These are phyloP conservation scores for Eptesicus fuscus DNA, from an alignment of 2,113 vertebrate genomes.

Conservation along the genomic window DNA sequence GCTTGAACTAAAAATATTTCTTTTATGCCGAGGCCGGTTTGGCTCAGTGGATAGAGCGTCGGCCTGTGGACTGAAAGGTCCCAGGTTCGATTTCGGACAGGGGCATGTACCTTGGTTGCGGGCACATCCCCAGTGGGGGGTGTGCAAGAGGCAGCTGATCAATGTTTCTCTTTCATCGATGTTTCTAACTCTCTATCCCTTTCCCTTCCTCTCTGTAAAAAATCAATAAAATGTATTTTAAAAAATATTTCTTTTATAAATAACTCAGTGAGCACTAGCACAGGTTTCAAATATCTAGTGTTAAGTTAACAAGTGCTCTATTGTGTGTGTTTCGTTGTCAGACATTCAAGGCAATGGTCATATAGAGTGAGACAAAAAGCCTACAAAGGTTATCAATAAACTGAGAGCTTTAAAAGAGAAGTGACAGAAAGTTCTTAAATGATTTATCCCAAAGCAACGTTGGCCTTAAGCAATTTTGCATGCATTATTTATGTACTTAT, in stretches of 20 bases:
- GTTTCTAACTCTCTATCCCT: no score
- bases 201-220: no score
- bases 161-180: no score
- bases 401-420: background rate
- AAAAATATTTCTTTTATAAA: constrained; percentile 34
- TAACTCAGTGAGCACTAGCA: constrained; percentile 30
- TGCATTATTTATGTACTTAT: background rate
- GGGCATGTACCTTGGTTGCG: no score
- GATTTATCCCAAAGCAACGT: background rate
- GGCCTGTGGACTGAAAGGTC: no score
- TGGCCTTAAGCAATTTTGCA: background rate
- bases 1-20: constrained; percentile 19
- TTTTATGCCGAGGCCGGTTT: no score
- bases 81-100: no score
- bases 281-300: constrained; percentile 22
- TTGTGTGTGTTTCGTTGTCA: background rate
- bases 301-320: constrained; percentile 38
- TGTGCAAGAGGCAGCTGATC: no score
- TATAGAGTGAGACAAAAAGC: background rate
- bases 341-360: background rate
- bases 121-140: no score
- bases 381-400: background rate
- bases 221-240: no score
- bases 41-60: no score
- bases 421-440: background rate